Conservation (phyloP, 1,140 invertebrate genomes). For the Brachionus sp. region DNA sequence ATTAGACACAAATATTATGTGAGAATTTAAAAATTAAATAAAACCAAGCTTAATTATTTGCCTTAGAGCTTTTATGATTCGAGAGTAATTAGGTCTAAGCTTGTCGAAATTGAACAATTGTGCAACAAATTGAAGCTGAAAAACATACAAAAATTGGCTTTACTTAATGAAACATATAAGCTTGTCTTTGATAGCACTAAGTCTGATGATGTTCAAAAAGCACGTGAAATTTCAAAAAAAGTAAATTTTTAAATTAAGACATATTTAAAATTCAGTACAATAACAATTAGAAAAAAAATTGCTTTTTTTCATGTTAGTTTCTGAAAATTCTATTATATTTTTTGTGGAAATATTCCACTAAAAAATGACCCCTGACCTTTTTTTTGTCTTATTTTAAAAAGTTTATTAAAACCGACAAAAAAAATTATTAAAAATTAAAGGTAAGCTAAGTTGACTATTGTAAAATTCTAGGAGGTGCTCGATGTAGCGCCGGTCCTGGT, state of each 20-base stretch:
- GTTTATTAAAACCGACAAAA: too few species aligned
- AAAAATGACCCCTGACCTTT: too few species aligned
- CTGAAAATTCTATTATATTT: too few species aligned
- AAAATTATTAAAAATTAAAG: too few species aligned
- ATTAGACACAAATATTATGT: background rate
- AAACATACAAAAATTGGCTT: background rate
- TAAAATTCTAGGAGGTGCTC: too few species aligned
- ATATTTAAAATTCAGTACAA: too few species aligned
- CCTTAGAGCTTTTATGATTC: background rate
- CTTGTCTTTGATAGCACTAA: background rate
- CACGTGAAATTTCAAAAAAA: background rate
- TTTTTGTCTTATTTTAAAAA: too few species aligned
- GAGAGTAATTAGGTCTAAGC: background rate
- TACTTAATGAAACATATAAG: background rate
- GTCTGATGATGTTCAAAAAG: background rate
- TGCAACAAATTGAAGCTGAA: background rate
- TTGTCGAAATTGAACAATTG: background rate
- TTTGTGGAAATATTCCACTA: too few species aligned
- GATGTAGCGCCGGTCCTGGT: too few species aligned
- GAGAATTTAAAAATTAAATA: background rate
- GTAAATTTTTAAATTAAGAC: background rate
- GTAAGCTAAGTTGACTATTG: too few species aligned
- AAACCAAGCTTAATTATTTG: background rate
- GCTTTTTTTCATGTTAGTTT: too few species aligned
- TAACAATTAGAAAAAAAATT: too few species aligned